Evolutionary conservation across 2,888 invertebrate genomes (phyloP).

Genomic region (Melikaiella ostensackeni): DNA sequence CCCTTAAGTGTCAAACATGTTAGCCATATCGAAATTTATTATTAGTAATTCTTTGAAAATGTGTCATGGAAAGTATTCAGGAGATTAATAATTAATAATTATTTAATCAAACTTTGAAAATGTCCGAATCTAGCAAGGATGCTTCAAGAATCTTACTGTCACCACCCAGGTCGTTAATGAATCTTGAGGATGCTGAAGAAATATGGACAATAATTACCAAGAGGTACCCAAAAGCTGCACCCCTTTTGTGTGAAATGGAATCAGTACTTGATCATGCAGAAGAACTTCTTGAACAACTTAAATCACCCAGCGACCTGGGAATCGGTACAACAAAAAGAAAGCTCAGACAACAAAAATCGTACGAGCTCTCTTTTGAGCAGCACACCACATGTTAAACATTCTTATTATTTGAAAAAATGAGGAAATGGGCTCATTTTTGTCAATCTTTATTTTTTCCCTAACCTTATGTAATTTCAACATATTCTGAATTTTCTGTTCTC

Average conservation of each 20-base stretch:
- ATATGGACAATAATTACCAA: conserved; percentile 33
- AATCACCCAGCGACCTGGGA: conserved; percentile 11
- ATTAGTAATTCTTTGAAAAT: neutral
- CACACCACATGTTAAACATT: neutral
- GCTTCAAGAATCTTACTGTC: neutral
- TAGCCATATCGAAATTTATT: neutral
- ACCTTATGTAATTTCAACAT: too few species aligned
- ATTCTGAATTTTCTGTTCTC: too few species aligned
- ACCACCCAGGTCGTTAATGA: conserved; percentile 24
- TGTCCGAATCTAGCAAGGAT: conserved; percentile 10
- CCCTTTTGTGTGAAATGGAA: conserved; percentile 37
- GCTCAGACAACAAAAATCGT: neutral
- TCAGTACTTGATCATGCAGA: conserved; percentile 3
- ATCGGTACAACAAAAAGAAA: neutral
- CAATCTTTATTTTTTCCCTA: neutral
- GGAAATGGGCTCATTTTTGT: too few species aligned
- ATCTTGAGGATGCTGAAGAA: conserved; percentile 14
- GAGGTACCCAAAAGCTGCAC: conserved; percentile 32
- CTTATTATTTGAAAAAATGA: neutral
- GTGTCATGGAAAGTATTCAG: neutral
- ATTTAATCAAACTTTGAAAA: neutral
- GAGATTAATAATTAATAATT: neutral
- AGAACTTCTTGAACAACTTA: neutral
- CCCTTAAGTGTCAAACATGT: neutral
- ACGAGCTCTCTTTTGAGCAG: neutral